Conservation (phyloP, 2,797 vertebrate genomes). For the Furcifer pardalis region DNA sequence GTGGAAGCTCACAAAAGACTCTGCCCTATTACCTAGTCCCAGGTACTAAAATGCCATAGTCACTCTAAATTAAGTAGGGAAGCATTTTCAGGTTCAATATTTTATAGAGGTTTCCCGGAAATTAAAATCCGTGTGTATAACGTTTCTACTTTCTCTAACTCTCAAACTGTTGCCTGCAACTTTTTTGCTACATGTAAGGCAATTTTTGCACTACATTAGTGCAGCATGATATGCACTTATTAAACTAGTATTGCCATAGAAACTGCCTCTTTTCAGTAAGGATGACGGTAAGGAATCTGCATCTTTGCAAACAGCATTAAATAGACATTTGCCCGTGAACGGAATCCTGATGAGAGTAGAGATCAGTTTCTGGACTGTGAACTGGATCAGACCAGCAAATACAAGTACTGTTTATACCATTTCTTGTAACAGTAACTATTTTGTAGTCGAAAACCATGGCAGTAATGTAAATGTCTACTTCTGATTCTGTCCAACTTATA, state of each 20-base stretch:
- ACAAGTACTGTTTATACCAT: slow-evolving; percentile 67
- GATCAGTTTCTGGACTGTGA: slow-evolving; percentile 75
- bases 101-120: slow-evolving; percentile 80
- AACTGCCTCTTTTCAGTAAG: slow-evolving; percentile 87
- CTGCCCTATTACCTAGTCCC: slow-evolving; percentile 60
- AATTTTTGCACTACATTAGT: slow-evolving; percentile 99
- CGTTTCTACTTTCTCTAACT: slow-evolving; percentile 80
- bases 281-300: slow-evolving; percentile 77
- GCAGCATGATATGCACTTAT: slow-evolving; percentile 96
- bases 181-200: slow-evolving; percentile 86
- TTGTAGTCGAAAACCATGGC: slow-evolving; percentile 75
- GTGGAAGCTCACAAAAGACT: slow-evolving; percentile 66
- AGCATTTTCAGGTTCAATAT: slow-evolving; percentile 74
- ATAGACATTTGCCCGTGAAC: slow-evolving; percentile 65
- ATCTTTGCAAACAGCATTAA: slow-evolving; percentile 79
- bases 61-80: slow-evolving; percentile 63
- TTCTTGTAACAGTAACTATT: slow-evolving; percentile 70
- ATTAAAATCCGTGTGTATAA: slow-evolving; percentile 74
- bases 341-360: slow-evolving; percentile 74
- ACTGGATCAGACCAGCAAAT: slow-evolving; percentile 68
- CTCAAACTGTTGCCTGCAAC: slow-evolving; percentile 82
- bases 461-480: slow-evolving; percentile 78
- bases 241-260: slow-evolving; percentile 90
- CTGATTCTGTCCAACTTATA: slow-evolving; percentile 72
- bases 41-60: slow-evolving; percentile 64